Base-by-base conservation (phyloP, 2,113 vertebrate genomes). In the Campylorhamphus procurvoides region DNA sequence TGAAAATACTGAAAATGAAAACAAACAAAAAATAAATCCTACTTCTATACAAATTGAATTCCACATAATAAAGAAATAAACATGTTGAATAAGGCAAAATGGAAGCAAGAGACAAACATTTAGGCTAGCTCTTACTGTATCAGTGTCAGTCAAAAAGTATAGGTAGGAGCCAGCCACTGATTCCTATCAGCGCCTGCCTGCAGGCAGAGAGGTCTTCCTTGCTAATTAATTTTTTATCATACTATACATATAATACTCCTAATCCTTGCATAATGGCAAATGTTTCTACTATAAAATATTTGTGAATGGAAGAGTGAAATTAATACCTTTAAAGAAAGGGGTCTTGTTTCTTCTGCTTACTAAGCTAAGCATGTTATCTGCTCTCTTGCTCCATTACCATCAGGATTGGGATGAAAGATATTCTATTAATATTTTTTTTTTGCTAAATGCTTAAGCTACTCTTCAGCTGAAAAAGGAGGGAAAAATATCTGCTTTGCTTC, bases 181-280 rank as follows among this genome's bases (percentile, higher is more conserved):
- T 76, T 60, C n/a, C 25, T 80, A 29, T 72, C 69, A 15, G 35
- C 40, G 52, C 20, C 29, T 91, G 53, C 62, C 63, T 82, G 39
- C 35, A 63, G 69, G 69, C n/a, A 63, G 69, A 81, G 27, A 37
- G 42, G 29, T 12, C 28, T 90, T 64, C 18, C 37, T 88, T 49
- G 31, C 17, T 83, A 79, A 91, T 90, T 76, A 49, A 24, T 85
- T 94, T 90, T 89, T 93, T 87, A 50, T 76, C 28, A n/a, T 42
- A 20, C 13, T 31, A 58, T 55, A 25, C 14, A 67, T 80, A 62
- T 88, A 77, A 74, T 59, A 28, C 27, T 63, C 35, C 35, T 86
- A 59, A 90, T 74, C 37, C 55, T 80, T 80, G 29, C 47, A 44
- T 28, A 81, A 74, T 63, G 8, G 7, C 50, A 40, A 74, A 15